These are phyloP conservation scores for Stenodema calcarata DNA, from an alignment of 2,888 invertebrate species.

Conservation along the genomic window DNA sequence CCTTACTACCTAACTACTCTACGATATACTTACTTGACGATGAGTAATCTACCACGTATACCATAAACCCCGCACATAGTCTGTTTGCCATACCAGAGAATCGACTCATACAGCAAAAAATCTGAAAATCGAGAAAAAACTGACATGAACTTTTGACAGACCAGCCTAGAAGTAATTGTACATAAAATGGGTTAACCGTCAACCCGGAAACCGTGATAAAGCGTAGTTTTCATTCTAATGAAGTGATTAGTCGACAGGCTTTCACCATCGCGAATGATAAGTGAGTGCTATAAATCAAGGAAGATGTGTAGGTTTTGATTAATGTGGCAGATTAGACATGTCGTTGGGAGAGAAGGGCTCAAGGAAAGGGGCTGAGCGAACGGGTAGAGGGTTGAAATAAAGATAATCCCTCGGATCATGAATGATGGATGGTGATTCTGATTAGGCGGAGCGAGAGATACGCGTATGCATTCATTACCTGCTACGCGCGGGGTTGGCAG, in stretches of 20 bases:
- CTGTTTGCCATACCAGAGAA: too few relatives aligned
- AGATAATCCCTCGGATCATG: slow-evolving; percentile 35
- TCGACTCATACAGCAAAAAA: too few relatives aligned
- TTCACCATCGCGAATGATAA: neutral
- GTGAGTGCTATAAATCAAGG: slow-evolving; percentile 15
- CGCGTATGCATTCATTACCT: slow-evolving; percentile 32
- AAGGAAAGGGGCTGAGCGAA: neutral
- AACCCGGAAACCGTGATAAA: neutral
- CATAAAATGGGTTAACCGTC: neutral
- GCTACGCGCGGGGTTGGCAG: neutral
- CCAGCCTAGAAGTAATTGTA: too few relatives aligned
- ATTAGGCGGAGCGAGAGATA: slow-evolving; percentile 14
- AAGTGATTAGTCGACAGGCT: slow-evolving; percentile 14
- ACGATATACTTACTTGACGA: too few relatives aligned
- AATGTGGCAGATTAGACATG: slow-evolving; percentile 30
- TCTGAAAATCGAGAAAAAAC: too few relatives aligned
- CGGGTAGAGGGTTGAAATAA: slow-evolving; percentile 33
- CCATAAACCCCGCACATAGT: too few relatives aligned
- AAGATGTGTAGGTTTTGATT: slow-evolving; percentile 21
- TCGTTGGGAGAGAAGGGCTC: neutral
- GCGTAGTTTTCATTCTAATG: neutral
- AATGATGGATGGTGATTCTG: slow-evolving; percentile 43
- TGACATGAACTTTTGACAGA: too few relatives aligned
- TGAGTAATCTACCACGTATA: too few relatives aligned
- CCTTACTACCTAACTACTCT: too few relatives aligned